A percentile compares a stretch with the other conserved stretches of the same genome.
Evolutionary conservation across 1,140 invertebrate genomes (phyloP).

Genomic region (Calliopsis andreniformis): DNA sequence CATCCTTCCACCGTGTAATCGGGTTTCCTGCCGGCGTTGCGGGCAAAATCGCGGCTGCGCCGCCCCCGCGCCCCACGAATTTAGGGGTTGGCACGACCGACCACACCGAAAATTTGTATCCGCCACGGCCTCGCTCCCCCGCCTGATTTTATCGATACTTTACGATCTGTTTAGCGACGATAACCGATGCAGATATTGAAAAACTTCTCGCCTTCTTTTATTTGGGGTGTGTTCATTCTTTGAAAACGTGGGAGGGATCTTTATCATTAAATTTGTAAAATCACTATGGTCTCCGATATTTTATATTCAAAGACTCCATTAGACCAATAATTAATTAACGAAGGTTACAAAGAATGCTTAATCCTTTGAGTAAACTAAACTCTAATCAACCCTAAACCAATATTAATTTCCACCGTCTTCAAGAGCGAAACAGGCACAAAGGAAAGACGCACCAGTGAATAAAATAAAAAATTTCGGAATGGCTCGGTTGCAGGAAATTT

Average conservation of each 20-base stretch:
- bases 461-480: not conserved
- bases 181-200: conserved; percentile 24
- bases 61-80: conserved; percentile 26
- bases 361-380: too few species aligned
- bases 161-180: conserved; percentile 48
- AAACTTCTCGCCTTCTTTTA: not conserved
- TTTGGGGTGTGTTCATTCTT: not conserved
- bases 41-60: conserved; percentile 43
- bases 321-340: too few species aligned
- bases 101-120: conserved; percentile 54
- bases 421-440: too few species aligned
- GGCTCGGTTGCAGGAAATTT: conserved; percentile 36
- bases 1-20: conserved; percentile 68
- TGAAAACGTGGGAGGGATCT: too few species aligned
- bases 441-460: not conserved
- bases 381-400: not conserved
- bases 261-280: too few species aligned
- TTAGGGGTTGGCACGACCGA: conserved; percentile 32
- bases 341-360: too few species aligned
- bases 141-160: conserved; percentile 43
- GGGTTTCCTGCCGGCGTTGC: conserved; percentile 59
- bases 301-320: too few species aligned
- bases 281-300: too few species aligned
- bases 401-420: too few species aligned
- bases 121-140: not conserved